A percentile compares a stretch with the other conserved stretches of the same genome.
These are phyloP conservation scores for Athetis lepigone DNA, from an alignment of 2,888 invertebrate genomes.

Conservation along the genomic window DNA sequence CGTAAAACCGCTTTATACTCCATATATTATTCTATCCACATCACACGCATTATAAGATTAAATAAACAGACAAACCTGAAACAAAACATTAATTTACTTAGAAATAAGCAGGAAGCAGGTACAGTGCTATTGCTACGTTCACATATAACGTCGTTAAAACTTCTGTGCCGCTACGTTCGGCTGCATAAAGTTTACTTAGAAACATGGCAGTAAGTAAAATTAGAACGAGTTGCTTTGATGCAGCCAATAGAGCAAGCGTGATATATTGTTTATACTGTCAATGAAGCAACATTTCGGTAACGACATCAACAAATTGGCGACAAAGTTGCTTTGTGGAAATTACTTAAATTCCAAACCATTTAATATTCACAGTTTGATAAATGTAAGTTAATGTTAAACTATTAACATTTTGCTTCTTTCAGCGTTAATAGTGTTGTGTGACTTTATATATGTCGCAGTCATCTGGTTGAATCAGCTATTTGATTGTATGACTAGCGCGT, in stretches of 20 bases:
- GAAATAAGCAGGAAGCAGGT: constrained; percentile 29
- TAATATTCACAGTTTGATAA: constrained; percentile 1
- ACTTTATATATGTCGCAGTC: no score
- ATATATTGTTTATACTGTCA: constrained; percentile 38
- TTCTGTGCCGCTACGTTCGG: constrained; percentile 28
- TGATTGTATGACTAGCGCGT: no score
- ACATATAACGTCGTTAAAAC: constrained; percentile 50
- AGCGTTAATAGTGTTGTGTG: background rate
- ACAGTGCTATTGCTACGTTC: constrained; percentile 14
- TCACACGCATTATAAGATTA: background rate
- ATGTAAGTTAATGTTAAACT: background rate
- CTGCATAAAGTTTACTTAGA: constrained; percentile 47
- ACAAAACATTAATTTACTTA: constrained; percentile 16
- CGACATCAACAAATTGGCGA: background rate
- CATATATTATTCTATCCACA: no score
- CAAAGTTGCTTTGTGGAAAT: background rate
- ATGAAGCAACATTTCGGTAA: constrained; percentile 10
- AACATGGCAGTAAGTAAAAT: constrained; percentile 44
- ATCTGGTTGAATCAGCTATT: no score
- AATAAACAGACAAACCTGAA: constrained; percentile 5
- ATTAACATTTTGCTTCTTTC: no score
- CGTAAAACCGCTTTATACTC: no score
- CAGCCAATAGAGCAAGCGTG: constrained; percentile 35
- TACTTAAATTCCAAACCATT: background rate
- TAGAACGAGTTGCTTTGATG: constrained; percentile 51